Base-by-base conservation (phyloP, 2,888 invertebrate genomes). In the Thecocarcelia acutangulata region DNA sequence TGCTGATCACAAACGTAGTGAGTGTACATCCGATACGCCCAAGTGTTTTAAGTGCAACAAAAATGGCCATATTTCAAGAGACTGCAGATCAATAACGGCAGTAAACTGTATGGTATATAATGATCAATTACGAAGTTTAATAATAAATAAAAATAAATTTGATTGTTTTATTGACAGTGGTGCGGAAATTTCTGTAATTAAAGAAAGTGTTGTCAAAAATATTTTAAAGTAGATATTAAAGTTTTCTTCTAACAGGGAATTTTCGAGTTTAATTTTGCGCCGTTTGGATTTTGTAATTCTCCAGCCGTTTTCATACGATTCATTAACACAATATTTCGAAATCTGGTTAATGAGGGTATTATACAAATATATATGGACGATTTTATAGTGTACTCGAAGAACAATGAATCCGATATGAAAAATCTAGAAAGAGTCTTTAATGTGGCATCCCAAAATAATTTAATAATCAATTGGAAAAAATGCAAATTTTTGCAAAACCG, bases 391-490 rank as follows among this genome's bases (percentile, higher is more conserved):
- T 69, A 80, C n/a, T 77, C 82, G 11, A 8, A n/a, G 0, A 46
- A 77, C 24, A 70, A 76, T 44, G 74, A 84, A 21, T 56, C 76
- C 33, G 77, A 73, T 40, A 46, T 85, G 44, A 4, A 9, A 0
- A 73, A 75, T 13, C 15, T 84, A 42, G 44, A 58, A 46, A 59
- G n/a, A 15, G 77, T 83, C 8, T n/a, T 85, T n/a, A 17, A 73
- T 0, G 46, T 58, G 28, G 78, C 80, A 1, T 54, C 72, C 28
- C 15, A 82, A 42, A 72, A 69, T 33, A 81, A 82, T 11, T 79
- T 84, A 3, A 40, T 78, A 80, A 84, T 84, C 6, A 84, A 84
- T 8, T 84, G n/a, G n/a, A n/a, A n/a, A n/a, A n/a, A n/a, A n/a
- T n/a, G n/a, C n/a, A n/a, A n/a, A n/a, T n/a, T n/a, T n/a, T n/a